Base-by-base conservation (phyloP, 2,113 vertebrate species). In the Carassius auratus region DNA sequence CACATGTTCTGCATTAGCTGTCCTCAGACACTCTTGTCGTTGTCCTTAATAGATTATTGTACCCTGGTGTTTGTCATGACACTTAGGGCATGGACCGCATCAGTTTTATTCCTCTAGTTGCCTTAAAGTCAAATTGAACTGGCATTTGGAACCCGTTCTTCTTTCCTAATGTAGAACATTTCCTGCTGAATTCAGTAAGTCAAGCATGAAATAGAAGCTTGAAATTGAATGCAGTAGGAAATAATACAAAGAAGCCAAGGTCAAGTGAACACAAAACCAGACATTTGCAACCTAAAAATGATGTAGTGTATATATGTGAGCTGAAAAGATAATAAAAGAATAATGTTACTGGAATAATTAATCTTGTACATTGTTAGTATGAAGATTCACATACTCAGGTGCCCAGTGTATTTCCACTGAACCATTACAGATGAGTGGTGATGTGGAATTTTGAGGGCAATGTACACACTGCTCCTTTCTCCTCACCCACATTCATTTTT, bases 1-100 rank as follows among this genome's bases (percentile, higher is more conserved):
- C 68, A 33, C 57, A 84, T 84, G 64, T 36, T 26, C 57, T 81
- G 48, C 1, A 75, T 84, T 85, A 76, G 77, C 57, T 30, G 21
- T 26, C 17, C 77, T 84, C 38, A 55, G 36, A 81, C 42, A 36
- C 15, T 59, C 9, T 74, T 68, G 10, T 78, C 74, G 5, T 36
- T n/a, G 52, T 13, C 23, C 36, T 64, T 9, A 5, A 50, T 68
- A 55, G 48, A 69, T 68, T 33, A n/a, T 68, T 82, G 61, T 50
- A 26, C 30, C 19, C 57, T 61, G 52, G 36, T 79, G 75, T 52
- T 5, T 74, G 9, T 74, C 38, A 45, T 74, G 38, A 45, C 38
- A n/a, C 69, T 50, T 48, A 6, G 42, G n/a, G 5, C 38, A 74
- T 21, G 1, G 6, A 48, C 71, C 23, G 21, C 71, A 74, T 74